Conservation (phyloP, 1,140 invertebrate genomes). For the Papilio dardanus region DNA sequence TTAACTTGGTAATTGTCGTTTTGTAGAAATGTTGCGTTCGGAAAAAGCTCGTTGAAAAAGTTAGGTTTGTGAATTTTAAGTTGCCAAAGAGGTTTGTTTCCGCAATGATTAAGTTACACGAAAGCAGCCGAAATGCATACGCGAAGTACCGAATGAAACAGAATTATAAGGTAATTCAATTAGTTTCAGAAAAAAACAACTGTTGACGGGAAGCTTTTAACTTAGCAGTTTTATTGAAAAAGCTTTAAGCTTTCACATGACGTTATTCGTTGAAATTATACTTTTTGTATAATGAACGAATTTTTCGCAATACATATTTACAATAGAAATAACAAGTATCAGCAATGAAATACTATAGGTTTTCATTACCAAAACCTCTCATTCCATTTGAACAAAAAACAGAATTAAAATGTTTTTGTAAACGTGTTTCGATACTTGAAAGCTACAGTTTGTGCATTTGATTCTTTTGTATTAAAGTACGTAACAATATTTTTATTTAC, state of each 20-base stretch:
- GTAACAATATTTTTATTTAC: not conserved
- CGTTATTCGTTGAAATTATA: not conserved
- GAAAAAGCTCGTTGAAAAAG: not conserved
- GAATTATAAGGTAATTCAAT: constrained; percentile 14
- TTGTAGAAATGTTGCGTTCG: not conserved
- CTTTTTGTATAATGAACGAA: not conserved
- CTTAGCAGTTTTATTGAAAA: not conserved
- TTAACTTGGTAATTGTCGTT: not conserved
- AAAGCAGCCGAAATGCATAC: not conserved
- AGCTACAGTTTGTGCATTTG: not conserved
- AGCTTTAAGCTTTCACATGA: not conserved
- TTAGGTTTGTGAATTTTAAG: not conserved
- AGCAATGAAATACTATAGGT: not conserved
- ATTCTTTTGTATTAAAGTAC: not conserved
- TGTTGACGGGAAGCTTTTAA: not conserved
- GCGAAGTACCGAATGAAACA: not conserved
- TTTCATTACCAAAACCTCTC: not conserved
- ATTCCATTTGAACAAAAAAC: not conserved
- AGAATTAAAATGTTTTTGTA: not conserved
- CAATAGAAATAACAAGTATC: not conserved
- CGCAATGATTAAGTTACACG: not conserved
- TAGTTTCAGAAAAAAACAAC: not conserved
- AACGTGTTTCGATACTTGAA: not conserved
- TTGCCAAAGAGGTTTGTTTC: not conserved
- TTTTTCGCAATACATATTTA: not conserved